phyloP scores from a whole-genome alignment of 2,113 vertebrate species.

The Tyto alba region DNA sequence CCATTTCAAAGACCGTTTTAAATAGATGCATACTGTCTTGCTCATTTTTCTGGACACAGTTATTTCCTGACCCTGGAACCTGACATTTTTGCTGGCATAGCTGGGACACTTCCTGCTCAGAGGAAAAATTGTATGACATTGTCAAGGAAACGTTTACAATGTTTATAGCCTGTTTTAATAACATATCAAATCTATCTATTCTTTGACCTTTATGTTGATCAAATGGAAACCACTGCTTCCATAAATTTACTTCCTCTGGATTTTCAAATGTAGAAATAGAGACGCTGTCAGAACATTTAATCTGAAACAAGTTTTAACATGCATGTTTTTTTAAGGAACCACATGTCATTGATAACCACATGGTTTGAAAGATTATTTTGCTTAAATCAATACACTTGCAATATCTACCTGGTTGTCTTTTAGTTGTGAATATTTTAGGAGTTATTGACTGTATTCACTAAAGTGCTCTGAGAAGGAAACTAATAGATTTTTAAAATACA shows the following conservation, averaged over 20 bases:
- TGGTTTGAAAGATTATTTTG: background rate
- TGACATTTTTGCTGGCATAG: background rate
- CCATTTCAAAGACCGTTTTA: background rate
- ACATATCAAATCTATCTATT: background rate
- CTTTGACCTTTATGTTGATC: conserved; percentile 8
- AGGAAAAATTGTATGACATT: conserved; percentile 1
- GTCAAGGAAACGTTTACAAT: conserved; percentile 38
- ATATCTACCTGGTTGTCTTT: background rate
- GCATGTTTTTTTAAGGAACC: background rate
- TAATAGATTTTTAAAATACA: background rate
- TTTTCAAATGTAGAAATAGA: background rate
- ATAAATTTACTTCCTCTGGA: background rate
- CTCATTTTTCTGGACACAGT: background rate
- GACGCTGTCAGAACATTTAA: background rate
- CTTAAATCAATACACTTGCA: background rate
- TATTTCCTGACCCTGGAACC: background rate
- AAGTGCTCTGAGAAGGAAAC: background rate
- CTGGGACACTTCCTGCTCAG: background rate
- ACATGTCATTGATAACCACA: background rate
- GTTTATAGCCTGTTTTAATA: conserved; percentile 34
- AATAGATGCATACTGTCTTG: background rate
- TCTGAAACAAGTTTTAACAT: background rate
- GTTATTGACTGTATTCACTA: background rate
- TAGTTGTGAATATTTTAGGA: conserved; percentile 21
- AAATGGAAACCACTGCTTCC: background rate